phyloP scores from a whole-genome alignment of 2,113 vertebrate genomes.

The Pterocles burchelli region DNA sequence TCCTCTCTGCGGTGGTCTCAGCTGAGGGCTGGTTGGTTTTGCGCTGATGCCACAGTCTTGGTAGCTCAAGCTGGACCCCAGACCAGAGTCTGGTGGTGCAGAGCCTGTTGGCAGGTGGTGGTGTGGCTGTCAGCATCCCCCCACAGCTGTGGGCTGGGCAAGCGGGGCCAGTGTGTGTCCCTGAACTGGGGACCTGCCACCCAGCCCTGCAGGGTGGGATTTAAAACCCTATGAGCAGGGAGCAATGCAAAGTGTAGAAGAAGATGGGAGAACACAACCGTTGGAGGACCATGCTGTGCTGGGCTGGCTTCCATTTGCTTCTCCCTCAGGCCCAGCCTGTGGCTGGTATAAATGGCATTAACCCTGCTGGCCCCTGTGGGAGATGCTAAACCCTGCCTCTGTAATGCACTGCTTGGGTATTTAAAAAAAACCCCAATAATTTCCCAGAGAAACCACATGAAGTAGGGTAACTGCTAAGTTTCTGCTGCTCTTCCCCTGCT shows the following conservation, averaged over 20 bases:
- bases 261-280: accelerated
- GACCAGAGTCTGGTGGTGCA: accelerated
- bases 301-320: accelerated
- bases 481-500: not conserved
- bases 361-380: not conserved
- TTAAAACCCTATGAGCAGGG: not conserved
- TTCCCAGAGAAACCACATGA: not conserved
- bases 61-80: not conserved
- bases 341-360: not conserved
- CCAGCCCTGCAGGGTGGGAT: accelerated
- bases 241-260: accelerated
- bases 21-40: not conserved
- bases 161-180: accelerated
- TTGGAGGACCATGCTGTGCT: not conserved
- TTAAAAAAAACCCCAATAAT: not conserved
- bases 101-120: accelerated
- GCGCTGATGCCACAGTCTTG: accelerated
- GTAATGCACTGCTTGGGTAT: not conserved
- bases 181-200: accelerated
- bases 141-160: accelerated
- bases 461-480: not conserved
- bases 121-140: accelerated
- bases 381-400: not conserved
- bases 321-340: not conserved
- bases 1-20: accelerated